Base-by-base conservation (phyloP, 1,140 invertebrate genomes). In the Oryzaephilus surinamensis region DNA sequence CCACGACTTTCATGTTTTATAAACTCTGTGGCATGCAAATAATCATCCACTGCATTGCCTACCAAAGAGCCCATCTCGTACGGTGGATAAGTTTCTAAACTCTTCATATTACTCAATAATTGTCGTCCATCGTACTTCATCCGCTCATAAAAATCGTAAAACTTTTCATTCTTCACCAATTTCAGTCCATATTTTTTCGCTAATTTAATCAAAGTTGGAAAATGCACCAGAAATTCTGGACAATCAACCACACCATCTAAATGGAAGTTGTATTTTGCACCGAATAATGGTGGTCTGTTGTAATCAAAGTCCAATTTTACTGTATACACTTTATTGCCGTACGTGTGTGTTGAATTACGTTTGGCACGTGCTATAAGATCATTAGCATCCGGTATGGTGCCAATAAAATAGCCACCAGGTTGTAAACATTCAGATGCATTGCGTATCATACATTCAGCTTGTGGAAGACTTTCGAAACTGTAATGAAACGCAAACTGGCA, bases 401-500 rank as follows among this genome's bases (percentile, higher is more conserved):
- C 95, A 61, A 99, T 91, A 58, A 99, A 99, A 62, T 79, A 95
- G 5, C 96, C 95, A 32, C 90, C 94, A 1, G 80, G 74, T 46
- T 74, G 72, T 3, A 99, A 67, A 59, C 79, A 84, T 61, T 96
- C 90, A 12, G 86, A 78, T 4, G 86, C 86, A 73, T 99, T 99
- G 41, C 73, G 73, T 0, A 99, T 64, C 88, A 98, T 95, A 54
- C 78, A 78, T 57, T 93, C 77, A 1, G 91, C 93, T 68, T 97
- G 92, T n/a, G 67, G 57, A 37, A 92, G 63, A 34, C 83, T 86
- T 64, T 97, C 92, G 71, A 99, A 99, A 54, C 84, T 84, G 53
- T 98, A 99, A 64, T 92, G 88, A 53, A 99, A 85, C 13, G 93
- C 85, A 76, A 99, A 99, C 64, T 99, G 97, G 62, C 92, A 96